Conservation (phyloP, 1,140 invertebrate genomes). For the Trypoxylus dichotomus region DNA sequence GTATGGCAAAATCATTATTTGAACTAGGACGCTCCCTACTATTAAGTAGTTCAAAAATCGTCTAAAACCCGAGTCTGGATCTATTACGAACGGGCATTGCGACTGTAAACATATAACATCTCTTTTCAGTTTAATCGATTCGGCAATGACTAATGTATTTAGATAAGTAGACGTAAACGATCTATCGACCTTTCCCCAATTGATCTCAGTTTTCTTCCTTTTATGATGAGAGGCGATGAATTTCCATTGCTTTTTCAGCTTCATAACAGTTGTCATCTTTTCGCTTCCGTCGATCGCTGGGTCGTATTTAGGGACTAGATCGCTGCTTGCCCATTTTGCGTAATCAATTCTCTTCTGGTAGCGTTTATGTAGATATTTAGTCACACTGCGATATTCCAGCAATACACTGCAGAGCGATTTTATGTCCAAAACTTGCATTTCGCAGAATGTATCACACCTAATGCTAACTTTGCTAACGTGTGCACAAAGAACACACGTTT, state of each 20-base stretch:
- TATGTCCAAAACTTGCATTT: constrained; percentile 54
- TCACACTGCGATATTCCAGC: neutral
- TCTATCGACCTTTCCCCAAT: neutral
- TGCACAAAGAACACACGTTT: constrained; percentile 42
- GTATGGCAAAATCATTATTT: constrained; percentile 32
- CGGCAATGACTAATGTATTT: constrained; percentile 28
- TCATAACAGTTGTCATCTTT: neutral
- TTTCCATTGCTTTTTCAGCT: constrained; percentile 25
- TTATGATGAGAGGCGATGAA: neutral
- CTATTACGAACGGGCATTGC: constrained; percentile 32
- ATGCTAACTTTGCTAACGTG: constrained; percentile 12
- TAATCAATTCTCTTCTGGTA: neutral
- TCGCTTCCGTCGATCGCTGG: constrained; percentile 1
- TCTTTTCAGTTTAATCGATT: constrained; percentile 27
- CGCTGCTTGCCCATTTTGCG: neutral
- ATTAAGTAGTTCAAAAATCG: constrained; percentile 22
- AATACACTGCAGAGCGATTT: constrained; percentile 51
- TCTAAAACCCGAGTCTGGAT: constrained; percentile 31
- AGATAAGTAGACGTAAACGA: constrained; percentile 32
- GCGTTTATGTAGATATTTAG: neutral
- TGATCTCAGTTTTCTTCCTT: neutral
- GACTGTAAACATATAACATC: constrained; percentile 31
- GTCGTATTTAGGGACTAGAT: constrained; percentile 52
- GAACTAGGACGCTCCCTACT: neutral
- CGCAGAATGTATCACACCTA: constrained; percentile 53